Evolutionary conservation across 2,797 vertebrate species (phyloP), one percentile per base, ranked within the genome.

Genomic region (Spinus pinus): DNA sequence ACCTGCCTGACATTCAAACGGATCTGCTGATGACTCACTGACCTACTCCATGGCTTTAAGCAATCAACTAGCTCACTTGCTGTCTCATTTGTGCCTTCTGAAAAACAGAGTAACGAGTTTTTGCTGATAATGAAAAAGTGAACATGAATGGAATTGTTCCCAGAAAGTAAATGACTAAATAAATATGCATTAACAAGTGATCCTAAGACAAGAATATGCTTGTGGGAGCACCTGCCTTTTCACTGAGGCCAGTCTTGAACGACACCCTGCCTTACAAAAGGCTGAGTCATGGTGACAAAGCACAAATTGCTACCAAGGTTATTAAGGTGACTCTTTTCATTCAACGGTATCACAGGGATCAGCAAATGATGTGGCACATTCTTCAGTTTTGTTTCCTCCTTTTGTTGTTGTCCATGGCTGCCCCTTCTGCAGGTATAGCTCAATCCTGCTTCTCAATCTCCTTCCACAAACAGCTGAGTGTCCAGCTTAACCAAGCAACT

Each of bases 141-240:
- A 72, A 42, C 42, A 12, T 15, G 30, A 92, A 81, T 66, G 10
- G 66, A 93, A 84, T 62, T 86, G 71, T 84, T 93, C 73, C 31
- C 73, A 94, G 70, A n/a, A 86, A 81, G 73, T 53, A 90, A 93
- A 91, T 58, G 54, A 69, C 62, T 79, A 93, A 93, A 75, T 72
- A 93, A 95, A 95, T 77, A 88, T 3, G 25, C 24, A 60, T 77
- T 88, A 90, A 79, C 22, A 87, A 75, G 42, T 58, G 22, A 88
- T 62, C 70, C 27, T 60, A 72, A 86, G 19, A 49, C 51, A 44
- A 84, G 44, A 86, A 86, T 30, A 56, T 24, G 15, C n/a, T 77
- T 94, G 64, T 92, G 33, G 64, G 60, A 93, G 67, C 81, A 92
- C 62, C 35, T 81, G 56, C 41, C 25, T 88, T 95, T 78, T 75